Evolutionary conservation across 2,888 invertebrate species (phyloP), one percentile per base, ranked within the genome.

Genomic region (Limnephilus auricula): DNA sequence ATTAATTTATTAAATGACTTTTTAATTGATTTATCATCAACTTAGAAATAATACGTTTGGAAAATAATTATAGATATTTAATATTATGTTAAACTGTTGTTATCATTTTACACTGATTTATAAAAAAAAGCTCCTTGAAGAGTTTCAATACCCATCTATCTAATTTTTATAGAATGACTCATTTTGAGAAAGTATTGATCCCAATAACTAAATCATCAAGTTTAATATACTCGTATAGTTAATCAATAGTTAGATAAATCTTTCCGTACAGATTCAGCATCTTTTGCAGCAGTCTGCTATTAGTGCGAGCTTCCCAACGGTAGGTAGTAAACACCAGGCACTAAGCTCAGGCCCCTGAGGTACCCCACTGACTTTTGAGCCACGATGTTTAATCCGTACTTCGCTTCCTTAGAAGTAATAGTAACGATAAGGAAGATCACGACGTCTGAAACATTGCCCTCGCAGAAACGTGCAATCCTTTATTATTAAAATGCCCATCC

Each of bases 401-500:
- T 37, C 87, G 87, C 87, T 78, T 88, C 87, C 78, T 78, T 37
- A 37, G 87, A 78, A 88, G 85, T 85, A 88, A 78, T 88, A 32
- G 79, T 78, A 88, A 88, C 50, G 90, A 90, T 90, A 90, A 90
- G 90, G 89, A 32, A 50, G 83, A 90, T 90, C 90, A 90, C 90
- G 90, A 90, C 31, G 89, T 40, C 45, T 50, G 87, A 50, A 18
- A 65, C 82, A 25, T n/a, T 65, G 40, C 90, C 89, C 50, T 40
- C 50, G 32, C 65, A 90, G 89, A 89, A 89, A 89, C 89, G 89
- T 89, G 89, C 89, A 89, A 83, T 90, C 90, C 83, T 90, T 90
- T 90, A 90, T 65, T 90, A 88, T 90, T 32, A 90, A 90, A 83
- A 90, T 45, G 31, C 83, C n/a, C 65, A n/a, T 32, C 25, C 31